Conservation (phyloP, 1,140 invertebrate species). For the Drosophila saltans region DNA sequence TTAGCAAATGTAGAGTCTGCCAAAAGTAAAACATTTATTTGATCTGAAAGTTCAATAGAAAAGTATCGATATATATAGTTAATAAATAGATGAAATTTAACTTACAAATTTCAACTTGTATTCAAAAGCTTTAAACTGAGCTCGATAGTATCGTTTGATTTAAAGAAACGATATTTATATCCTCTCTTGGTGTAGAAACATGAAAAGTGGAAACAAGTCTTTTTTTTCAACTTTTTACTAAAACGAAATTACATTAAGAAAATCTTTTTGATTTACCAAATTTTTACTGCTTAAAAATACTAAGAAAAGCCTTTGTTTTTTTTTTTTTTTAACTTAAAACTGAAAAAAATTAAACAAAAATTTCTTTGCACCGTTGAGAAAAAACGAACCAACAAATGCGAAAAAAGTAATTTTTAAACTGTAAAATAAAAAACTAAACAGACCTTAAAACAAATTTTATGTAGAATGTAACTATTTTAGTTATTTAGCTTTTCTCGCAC, state of each 20-base stretch:
- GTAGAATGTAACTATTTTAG: slow-evolving; percentile 9
- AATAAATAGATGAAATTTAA: no score
- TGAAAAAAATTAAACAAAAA: neutral
- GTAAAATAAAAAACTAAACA: neutral
- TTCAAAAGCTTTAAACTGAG: no score
- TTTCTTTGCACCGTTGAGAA: neutral
- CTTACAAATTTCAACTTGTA: no score
- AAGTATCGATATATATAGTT: no score
- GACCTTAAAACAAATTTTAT: neutral
- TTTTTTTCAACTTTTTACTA: neutral
- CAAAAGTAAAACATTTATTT: no score
- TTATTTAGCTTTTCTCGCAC: slow-evolving; percentile 5
- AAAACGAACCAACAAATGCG: neutral
- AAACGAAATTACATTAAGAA: neutral
- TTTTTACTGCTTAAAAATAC: neutral
- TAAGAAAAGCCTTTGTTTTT: no score
- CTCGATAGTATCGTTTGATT: no score
- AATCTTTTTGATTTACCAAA: neutral
- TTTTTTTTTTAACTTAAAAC: neutral
- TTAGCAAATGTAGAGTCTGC: no score
- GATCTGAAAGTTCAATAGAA: no score
- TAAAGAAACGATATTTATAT: no score
- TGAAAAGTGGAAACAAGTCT: neutral
- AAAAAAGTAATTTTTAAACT: neutral
- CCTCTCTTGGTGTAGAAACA: no score